These are phyloP conservation scores for Solen grandis DNA, from an alignment of 1,140 invertebrate species.

Conservation along the genomic window DNA sequence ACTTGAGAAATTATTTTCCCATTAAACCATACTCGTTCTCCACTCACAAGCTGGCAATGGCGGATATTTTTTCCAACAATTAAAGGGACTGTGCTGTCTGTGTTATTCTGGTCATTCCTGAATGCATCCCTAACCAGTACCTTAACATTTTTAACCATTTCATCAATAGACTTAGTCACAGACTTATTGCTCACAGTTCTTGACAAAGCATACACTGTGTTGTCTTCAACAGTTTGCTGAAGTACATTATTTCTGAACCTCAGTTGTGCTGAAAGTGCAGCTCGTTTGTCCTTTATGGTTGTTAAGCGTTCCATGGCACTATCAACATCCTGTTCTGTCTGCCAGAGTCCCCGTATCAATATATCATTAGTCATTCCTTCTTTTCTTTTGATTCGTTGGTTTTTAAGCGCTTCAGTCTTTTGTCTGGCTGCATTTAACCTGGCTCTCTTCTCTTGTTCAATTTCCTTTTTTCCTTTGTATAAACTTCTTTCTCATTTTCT, in stretches of 20 bases:
- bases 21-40: conserved; percentile 31
- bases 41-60: conserved; percentile 12
- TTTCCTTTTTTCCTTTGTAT: conserved; percentile 20
- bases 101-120: background rate
- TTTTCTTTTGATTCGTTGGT: conserved; percentile 7
- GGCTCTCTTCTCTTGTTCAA: background rate
- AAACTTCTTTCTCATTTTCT: conserved; percentile 2
- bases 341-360: conserved; percentile 27
- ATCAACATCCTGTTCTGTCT: conserved; percentile 6
- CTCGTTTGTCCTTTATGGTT: conserved; percentile 10
- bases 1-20: conserved; percentile 8
- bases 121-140: conserved; percentile 20
- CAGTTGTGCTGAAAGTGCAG: conserved; percentile 29
- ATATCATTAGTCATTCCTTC: conserved; percentile 27
- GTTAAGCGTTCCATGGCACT: conserved; percentile 12
- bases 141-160: conserved; percentile 28
- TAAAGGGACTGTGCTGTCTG: conserved; percentile 1
- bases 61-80: conserved; percentile 25
- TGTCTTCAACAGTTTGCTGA: conserved; percentile 21
- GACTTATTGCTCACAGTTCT: conserved; percentile 7
- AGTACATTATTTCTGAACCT: conserved; percentile 29
- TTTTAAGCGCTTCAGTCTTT: conserved; percentile 5
- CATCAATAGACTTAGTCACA: background rate
- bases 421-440: background rate
- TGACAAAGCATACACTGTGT: background rate